Base-by-base conservation (phyloP, 2,888 invertebrate genomes). In the Cantharis nigra region DNA sequence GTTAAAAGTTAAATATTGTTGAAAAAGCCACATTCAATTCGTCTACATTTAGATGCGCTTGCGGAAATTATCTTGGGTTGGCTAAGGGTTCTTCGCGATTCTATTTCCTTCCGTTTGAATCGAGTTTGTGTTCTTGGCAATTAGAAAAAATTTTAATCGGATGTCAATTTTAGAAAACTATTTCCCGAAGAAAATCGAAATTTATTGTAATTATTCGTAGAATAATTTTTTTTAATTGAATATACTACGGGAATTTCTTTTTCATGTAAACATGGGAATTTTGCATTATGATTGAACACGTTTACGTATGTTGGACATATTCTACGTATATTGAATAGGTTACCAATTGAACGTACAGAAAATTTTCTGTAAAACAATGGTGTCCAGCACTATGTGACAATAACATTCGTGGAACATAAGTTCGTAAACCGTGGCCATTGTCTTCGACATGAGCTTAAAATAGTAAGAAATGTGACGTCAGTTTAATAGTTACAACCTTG, bases 341-440 rank as follows among this genome's bases (percentile, higher is more conserved):
- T 67, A 67, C 65, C 26, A 20, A 23, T 67, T 67, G 20, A 23
- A 67, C 23, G 65, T 67, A 67, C 65, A 67, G 26, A 67, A 67
- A 67, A 67, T 67, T 67, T 67, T 26, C 65, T 23, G 65, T 67
- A 67, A 67, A 67, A 67, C 65, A 67, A 67, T 67, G 65, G 65
- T 67, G 65, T 18, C 65, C 65, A 26, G 65, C 26, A 7, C 20
- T 67, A 49, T 49, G 26, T 67, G 65, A 67, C 65, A 67, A 67
- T 67, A 67, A 20, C 65, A 67, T 67, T 67, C 65, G 65, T 67
- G 65, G 65, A 67, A 67, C 65, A 67, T 23, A 67, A 67, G 65
- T 67, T 67, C 65, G 65, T 67, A 74, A 74, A 69, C 69, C 74
- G 69, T 74, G 70, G 65, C 30, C 69, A 69, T 69, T 69, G 69